These are phyloP conservation scores for Pangasius mekongensis DNA, from an alignment of 2,797 vertebrate genomes.

Conservation along the genomic window DNA sequence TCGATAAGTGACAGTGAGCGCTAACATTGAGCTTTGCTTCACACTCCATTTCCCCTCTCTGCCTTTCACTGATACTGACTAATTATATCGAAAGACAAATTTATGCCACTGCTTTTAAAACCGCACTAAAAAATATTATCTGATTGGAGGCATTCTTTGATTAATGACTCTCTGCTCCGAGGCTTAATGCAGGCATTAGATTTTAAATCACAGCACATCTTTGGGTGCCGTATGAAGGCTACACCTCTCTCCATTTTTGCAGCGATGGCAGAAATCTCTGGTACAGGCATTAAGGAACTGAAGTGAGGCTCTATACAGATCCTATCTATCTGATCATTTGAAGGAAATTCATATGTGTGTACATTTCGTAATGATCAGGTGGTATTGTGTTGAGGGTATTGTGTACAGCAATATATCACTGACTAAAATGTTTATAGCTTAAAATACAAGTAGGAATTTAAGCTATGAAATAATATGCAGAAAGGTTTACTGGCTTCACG, in stretches of 20 bases:
- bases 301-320: slow-evolving; percentile 20
- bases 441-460: not conserved
- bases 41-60: slow-evolving; percentile 49
- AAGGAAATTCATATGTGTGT: not conserved
- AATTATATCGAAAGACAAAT: slow-evolving; percentile 54
- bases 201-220: slow-evolving; percentile 43
- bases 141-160: slow-evolving; percentile 50
- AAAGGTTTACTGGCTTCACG: not conserved
- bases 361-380: not conserved
- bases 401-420: not conserved
- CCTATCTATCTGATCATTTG: slow-evolving; percentile 18
- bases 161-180: slow-evolving; percentile 42
- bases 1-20: slow-evolving; percentile 46
- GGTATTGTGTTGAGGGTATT: not conserved
- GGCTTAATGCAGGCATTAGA: slow-evolving; percentile 42
- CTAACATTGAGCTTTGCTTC: slow-evolving; percentile 40
- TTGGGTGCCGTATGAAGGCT: not conserved
- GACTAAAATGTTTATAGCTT: not conserved
- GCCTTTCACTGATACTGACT: slow-evolving; percentile 52
- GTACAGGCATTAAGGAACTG: slow-evolving; percentile 11
- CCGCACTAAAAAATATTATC: slow-evolving; percentile 44
- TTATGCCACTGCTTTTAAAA: slow-evolving; percentile 50
- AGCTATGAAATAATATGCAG: not conserved
- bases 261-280: slow-evolving; percentile 38
- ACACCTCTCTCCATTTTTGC: slow-evolving; percentile 28